A percentile compares a stretch with the other conserved stretches of the same genome.
phyloP scores from a whole-genome alignment of 2,113 vertebrate species.

The Ellobius talpinus region DNA sequence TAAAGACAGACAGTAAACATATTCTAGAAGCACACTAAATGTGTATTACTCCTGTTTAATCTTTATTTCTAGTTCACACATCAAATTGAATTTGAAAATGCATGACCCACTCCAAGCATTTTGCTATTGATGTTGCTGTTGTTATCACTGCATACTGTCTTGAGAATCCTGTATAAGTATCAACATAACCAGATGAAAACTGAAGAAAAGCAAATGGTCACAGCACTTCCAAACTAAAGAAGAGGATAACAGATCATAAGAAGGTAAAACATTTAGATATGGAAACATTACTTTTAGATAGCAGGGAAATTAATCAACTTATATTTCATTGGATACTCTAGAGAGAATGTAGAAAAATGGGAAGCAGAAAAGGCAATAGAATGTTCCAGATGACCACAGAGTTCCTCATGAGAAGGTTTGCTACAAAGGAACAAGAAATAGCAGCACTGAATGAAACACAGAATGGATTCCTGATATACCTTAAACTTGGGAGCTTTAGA shows the following conservation, averaged over 20 bases:
- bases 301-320: not conserved
- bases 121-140: not conserved
- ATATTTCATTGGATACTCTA: not conserved
- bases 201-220: not conserved
- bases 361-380: not conserved
- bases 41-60: not conserved
- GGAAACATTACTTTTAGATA: not conserved
- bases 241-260: not conserved
- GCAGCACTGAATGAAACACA: not conserved
- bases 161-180: not conserved
- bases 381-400: not conserved
- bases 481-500: not conserved
- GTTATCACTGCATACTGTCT: not conserved
- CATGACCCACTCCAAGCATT: not conserved
- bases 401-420: not conserved
- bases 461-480: not conserved
- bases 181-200: not conserved
- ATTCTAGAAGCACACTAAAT: not conserved
- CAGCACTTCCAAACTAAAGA: not conserved
- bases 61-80: not conserved
- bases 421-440: not conserved
- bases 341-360: not conserved
- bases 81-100: constrained; percentile 28
- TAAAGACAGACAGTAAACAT: not conserved
- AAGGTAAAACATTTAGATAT: not conserved